Evolutionary conservation across 2,888 invertebrate species (phyloP), one percentile per base, ranked within the genome.

Genomic region (Hirtodrosophila trivittata): DNA sequence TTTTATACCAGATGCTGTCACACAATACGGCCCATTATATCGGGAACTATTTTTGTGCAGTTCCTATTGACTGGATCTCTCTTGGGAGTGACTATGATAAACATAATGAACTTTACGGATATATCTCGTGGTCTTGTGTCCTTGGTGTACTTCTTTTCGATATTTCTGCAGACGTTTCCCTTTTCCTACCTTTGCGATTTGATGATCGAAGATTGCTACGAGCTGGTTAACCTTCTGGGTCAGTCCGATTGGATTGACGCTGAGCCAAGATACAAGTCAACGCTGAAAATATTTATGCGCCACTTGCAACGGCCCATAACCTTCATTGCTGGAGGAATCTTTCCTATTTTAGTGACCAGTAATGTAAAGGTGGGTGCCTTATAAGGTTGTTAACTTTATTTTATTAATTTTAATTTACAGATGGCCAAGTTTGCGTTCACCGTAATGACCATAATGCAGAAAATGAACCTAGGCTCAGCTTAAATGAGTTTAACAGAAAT

Each of bases 381-480:
- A 21, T 21, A 21, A 21, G 5, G 18, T n/a, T n/a, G n/a, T 3
- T 21, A 21, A 21, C 7, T 41, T 37, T 32, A 9, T 28, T 3
- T 21, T 21, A 21, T 3, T 21, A 21, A n/a, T n/a, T n/a, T n/a
- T n/a, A n/a, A 21, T 5, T 21, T 21, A 3, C 18, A 21, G 18
- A 21, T 21, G 18, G 5, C 68, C 21, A 77, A 77, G 46, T 69
- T 72, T 42, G 77, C 77, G 2, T 77, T 77, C 62, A 75, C 72
- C 32, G 45, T 77, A 18, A 65, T 75, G 18, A 77, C 77, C 1
- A 68, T 77, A n/a, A 59, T 77, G 12, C 66, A 58, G n/a, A 56
- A 72, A 30, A 66, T 77, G 69, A 69, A 77, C 38, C 54, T 21
- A 5, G 18, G 77, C 39, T n/a, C n/a, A n/a, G n/a, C n/a, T 21